These are phyloP conservation scores for Enhydra lutris DNA, from an alignment of 2,113 vertebrate genomes.

Conservation along the genomic window DNA sequence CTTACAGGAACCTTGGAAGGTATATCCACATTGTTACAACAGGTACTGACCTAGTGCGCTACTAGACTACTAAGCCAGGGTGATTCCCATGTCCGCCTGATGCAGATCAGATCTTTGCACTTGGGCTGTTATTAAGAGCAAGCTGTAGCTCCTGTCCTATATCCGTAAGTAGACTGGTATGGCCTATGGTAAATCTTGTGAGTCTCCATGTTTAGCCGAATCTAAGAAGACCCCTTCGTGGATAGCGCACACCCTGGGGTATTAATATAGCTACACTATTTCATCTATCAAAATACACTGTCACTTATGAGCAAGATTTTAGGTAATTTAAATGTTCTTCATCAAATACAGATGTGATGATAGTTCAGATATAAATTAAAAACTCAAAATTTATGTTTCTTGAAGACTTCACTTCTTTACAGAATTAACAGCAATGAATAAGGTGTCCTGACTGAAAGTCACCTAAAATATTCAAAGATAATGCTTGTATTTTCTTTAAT, in stretches of 20 bases:
- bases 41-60: neutral
- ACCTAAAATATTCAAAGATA: neutral
- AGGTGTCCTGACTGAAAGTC: neutral
- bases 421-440: neutral
- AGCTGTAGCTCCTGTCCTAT: neutral
- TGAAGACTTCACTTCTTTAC: neutral
- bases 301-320: neutral
- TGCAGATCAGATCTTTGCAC: neutral
- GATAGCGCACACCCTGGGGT: neutral
- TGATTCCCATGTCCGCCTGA: neutral
- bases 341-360: neutral
- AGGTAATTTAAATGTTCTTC: slow-evolving; percentile 23
- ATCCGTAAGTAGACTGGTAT: neutral
- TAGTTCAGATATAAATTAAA: neutral
- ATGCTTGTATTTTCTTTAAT: neutral
- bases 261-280: neutral
- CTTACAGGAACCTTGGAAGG: neutral
- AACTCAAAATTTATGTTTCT: neutral
- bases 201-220: neutral
- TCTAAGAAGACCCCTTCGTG: neutral
- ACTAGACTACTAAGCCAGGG: neutral
- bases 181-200: neutral
- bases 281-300: slow-evolving; percentile 10
- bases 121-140: neutral
- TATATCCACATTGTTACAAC: neutral